Evolutionary conservation across 2,888 invertebrate genomes (phyloP), one percentile per base, ranked within the genome.

Genomic region (Esperia sulphurella): DNA sequence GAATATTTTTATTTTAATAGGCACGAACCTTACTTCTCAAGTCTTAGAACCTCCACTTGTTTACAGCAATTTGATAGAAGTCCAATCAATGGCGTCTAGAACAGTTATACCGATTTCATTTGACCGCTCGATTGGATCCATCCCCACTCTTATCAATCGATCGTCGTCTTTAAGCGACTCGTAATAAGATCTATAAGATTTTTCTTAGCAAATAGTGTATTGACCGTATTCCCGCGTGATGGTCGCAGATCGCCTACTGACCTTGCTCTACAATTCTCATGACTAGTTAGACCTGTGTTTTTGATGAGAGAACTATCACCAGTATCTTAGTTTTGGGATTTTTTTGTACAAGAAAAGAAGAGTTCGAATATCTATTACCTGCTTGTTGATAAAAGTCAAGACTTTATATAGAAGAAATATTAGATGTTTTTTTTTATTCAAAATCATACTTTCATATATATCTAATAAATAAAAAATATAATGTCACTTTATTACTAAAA

Each of bases 51-150:
- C 8, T 10, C 10, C 8, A 8, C 1, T 33, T 33, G 33, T 33
- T 10, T 33, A 10, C 10, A 33, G 10, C 33, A 39, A 39, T 35
- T 28, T 10, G 30, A 41, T 39, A 33, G 39, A 42, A 42, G 42
- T 35, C 49, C 61, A 62, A 69, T 69, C 66, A 57, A 61, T 62
- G 57, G 55, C 54, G 54, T 54, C 63, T 61, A 65, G n/a, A 70
- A 74, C 75, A 72, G 73, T 75, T 71, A 74, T 58, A 69, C 65
- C 59, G 67, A 71, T 71, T 69, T 63, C 55, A 60, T 62, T 57
- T 51, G 54, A 53, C 55, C 53, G 37, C 59, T 49, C 59, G 61
- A 58, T 65, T 58, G 61, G 58, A 59, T 57, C 57, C 55, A 63
- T 68, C 59, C 50, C 43, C 14, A 12, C 39, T 52, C 52, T 60